Percentiles rank a stretch among this genome's conserved stretches.
phyloP scores from a whole-genome alignment of 2,113 vertebrate species.

The Hoplias malabaricus region DNA sequence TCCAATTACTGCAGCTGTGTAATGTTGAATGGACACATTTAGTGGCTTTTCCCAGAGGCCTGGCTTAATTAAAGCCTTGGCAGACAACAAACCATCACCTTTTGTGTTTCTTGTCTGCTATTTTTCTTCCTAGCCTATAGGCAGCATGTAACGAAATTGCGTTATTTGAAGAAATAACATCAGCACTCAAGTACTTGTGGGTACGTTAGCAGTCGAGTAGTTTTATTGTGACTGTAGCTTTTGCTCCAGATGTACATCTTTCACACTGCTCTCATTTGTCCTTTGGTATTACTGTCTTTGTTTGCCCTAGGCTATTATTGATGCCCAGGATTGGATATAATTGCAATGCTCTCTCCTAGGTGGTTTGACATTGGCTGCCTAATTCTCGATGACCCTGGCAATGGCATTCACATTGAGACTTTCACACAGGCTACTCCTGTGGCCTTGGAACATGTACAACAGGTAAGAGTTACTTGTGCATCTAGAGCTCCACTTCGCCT shows the following conservation, averaged over 20 bases:
- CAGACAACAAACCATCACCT: background rate
- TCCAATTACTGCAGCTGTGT: background rate
- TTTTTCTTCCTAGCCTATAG: background rate
- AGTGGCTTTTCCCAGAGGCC: background rate
- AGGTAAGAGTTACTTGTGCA: constrained; percentile 71
- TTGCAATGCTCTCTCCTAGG: constrained; percentile 62
- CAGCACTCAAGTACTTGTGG: background rate
- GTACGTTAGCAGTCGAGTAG: background rate
- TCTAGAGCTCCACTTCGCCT: background rate
- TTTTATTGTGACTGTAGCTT: background rate
- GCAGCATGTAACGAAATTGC: background rate
- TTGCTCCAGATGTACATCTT: background rate
- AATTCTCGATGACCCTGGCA: constrained; percentile 88
- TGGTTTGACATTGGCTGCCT: constrained; percentile 98
- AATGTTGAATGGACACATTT: background rate
- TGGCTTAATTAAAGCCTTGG: background rate
- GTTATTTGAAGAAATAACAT: no score
- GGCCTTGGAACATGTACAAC: constrained; percentile 84
- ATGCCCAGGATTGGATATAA: background rate
- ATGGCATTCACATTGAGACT: constrained; percentile 83
- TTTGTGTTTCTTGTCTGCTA: background rate
- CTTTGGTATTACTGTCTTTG: background rate
- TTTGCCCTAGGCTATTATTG: background rate
- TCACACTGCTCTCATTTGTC: background rate
- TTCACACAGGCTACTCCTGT: constrained; percentile 95